phyloP scores from a whole-genome alignment of 2,888 invertebrate species.

The Tetrapedia diversipes region DNA sequence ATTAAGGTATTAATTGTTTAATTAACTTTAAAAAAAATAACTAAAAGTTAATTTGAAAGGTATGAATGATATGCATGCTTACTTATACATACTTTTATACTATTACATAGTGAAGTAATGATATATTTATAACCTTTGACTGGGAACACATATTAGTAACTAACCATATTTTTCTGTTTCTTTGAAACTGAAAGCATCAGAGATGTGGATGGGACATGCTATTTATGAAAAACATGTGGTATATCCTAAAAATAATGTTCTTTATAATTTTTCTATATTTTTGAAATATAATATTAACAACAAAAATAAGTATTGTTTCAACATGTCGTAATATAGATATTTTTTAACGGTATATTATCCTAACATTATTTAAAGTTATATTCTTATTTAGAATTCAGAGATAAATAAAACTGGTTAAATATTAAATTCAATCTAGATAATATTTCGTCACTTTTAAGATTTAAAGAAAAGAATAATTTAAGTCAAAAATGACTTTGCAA shows the following conservation, averaged over 20 bases:
- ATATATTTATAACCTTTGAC: constrained; percentile 19
- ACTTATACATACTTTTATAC: constrained; percentile 39
- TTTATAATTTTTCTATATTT: constrained; percentile 37
- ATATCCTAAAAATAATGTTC: constrained; percentile 66
- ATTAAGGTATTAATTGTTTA: background rate
- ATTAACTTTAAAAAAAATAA: background rate
- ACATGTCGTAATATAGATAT: background rate
- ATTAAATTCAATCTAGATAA: background rate
- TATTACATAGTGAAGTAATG: constrained; percentile 15
- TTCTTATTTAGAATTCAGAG: background rate
- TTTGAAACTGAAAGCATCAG: constrained; percentile 59
- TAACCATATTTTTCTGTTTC: constrained; percentile 68
- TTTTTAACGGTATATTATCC: background rate
- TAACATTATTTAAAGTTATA: background rate
- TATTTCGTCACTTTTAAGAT: background rate
- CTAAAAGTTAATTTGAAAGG: background rate
- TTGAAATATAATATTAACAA: constrained; percentile 14
- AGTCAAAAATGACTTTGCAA: constrained; percentile 51
- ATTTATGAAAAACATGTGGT: constrained; percentile 62
- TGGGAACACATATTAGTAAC: constrained; percentile 48
- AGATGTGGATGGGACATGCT: constrained; percentile 48
- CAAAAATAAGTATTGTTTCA: constrained; percentile 10
- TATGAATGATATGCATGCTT: constrained; percentile 8
- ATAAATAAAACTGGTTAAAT: background rate
- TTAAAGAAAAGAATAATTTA: constrained; percentile 9